Base-by-base conservation (phyloP, 2,797 vertebrate genomes). In the Manis pentadactyla region DNA sequence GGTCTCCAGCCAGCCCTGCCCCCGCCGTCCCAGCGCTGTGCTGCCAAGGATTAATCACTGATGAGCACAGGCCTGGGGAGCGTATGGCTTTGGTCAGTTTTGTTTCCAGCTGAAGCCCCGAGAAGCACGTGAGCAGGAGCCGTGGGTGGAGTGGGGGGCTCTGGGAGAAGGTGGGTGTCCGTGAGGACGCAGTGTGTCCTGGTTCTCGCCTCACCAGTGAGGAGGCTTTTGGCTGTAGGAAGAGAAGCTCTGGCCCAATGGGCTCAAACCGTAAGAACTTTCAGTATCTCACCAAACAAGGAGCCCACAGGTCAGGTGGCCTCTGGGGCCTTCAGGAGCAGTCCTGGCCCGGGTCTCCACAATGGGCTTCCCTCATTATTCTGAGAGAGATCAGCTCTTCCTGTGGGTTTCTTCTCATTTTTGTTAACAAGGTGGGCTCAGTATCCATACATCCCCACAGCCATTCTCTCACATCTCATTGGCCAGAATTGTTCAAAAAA, bases 61-160 rank as follows among this genome's bases (percentile, higher is more conserved):
- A 71, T 88, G 34, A 85, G 21, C 17, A 29, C 11, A 63, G 64
- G 74, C 55, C 83, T 86, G 23, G 27, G 49, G 77, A 92, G n/a
- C 49, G 19, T 79, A 77, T 46, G 69, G 90, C 75, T 39, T 46
- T 46, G 90, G 75, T 95, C 84, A 81, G 53, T 69, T 95, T 64
- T 53, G 34, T 49, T 87, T 95, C 53, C 37, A 75, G 59, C 66
- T 78, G 71, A 94, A 77, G 74, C 31, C 12, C 25, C 69, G 39
- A 66, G 61, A 61, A 55, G 34, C 68, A 82, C 15, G 46, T 55
- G 18, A 75, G 95, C 57, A 29, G 78, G 5, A 75, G 59, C 31
- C 17, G 53, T 19, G 49, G 25, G 15, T 17, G 57, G 74, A 39
- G 29, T 23, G 34, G 15, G 83, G 95, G 53, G 31, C 15, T 93